A percentile compares a stretch with the other conserved stretches of the same genome.
Evolutionary conservation across 2,797 vertebrate species (phyloP).

Genomic region (Synanceia verrucosa): DNA sequence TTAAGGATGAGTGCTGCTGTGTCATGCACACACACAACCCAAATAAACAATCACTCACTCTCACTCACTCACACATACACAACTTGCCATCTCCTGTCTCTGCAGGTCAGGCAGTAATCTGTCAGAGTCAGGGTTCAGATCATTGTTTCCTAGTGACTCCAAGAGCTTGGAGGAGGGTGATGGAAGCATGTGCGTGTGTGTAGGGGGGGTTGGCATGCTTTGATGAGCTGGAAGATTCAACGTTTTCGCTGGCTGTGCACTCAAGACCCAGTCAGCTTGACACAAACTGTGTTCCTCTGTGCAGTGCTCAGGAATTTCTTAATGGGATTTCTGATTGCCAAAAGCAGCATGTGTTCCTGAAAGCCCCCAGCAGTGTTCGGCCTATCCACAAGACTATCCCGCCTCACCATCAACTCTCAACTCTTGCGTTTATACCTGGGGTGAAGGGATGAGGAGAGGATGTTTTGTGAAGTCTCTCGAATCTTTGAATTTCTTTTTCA

Average conservation of each 20-base stretch:
- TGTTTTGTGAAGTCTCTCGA: slow-evolving; percentile 19
- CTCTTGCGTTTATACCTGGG: slow-evolving; percentile 28
- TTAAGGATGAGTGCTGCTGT: slow-evolving; percentile 60
- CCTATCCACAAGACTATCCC: slow-evolving; percentile 23
- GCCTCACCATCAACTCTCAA: slow-evolving; percentile 35
- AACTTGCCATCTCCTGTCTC: slow-evolving; percentile 28
- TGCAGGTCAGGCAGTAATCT: slow-evolving; percentile 49
- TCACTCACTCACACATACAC: slow-evolving; percentile 11
- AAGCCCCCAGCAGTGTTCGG: slow-evolving; percentile 43
- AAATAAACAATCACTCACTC: slow-evolving; percentile 33
- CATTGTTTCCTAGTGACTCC: slow-evolving; percentile 56
- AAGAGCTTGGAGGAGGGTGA: slow-evolving; percentile 22
- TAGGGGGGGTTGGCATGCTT: slow-evolving; percentile 38
- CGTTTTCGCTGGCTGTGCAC: slow-evolving; percentile 52
- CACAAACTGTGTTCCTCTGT: slow-evolving; percentile 49
- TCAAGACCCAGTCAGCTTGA: slow-evolving; percentile 55
- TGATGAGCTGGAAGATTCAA: slow-evolving; percentile 56
- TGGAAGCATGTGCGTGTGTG: neutral
- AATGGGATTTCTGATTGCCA: slow-evolving; percentile 70
- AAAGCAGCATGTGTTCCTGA: slow-evolving; percentile 60
- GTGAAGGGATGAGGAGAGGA: neutral
- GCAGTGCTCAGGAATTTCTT: slow-evolving; percentile 57
- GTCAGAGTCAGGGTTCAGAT: slow-evolving; percentile 54
- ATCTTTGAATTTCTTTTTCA: slow-evolving; percentile 26
- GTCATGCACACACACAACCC: slow-evolving; percentile 10